Evolutionary conservation across 1,140 invertebrate genomes (phyloP).

Genomic region (Drosophila prosaltans): DNA sequence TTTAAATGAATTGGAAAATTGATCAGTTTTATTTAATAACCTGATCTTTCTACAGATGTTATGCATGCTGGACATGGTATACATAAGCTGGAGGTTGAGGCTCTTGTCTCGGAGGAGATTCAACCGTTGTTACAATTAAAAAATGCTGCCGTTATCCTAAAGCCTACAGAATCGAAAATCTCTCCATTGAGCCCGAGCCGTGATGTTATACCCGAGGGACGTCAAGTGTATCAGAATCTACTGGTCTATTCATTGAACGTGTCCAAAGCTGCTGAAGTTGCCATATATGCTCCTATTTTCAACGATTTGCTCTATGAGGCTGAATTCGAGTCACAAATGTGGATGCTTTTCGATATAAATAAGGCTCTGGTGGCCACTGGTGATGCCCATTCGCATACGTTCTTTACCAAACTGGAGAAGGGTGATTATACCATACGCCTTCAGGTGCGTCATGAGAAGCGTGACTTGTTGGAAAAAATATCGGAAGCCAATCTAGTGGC

Average conservation of each 20-base stretch:
- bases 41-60: conserved; percentile 58
- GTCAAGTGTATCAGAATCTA: conserved; percentile 95
- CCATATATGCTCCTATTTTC: conserved; percentile 88
- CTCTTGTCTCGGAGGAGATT: conserved; percentile 91
- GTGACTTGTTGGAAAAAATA: conserved; percentile 93
- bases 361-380: conserved; percentile 93
- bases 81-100: conserved; percentile 88
- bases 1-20: too few species aligned
- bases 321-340: conserved; percentile 97
- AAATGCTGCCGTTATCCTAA: conserved; percentile 90
- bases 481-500: conserved; percentile 90
- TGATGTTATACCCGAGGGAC: conserved; percentile 92
- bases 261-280: conserved; percentile 91
- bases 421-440: conserved; percentile 95
- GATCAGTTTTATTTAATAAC: background rate
- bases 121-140: conserved; percentile 90
- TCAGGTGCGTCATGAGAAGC: conserved; percentile 95
- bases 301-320: conserved; percentile 96
- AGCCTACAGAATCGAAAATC: conserved; percentile 92
- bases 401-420: conserved; percentile 93
- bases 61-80: conserved; percentile 92
- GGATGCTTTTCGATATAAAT: conserved; percentile 97
- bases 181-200: conserved; percentile 87
- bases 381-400: conserved; percentile 95
- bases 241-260: conserved; percentile 94